Evolutionary conservation across 2,113 vertebrate species (phyloP), one percentile per base, ranked within the genome.

Genomic region (Pelecanoides urinatrix): DNA sequence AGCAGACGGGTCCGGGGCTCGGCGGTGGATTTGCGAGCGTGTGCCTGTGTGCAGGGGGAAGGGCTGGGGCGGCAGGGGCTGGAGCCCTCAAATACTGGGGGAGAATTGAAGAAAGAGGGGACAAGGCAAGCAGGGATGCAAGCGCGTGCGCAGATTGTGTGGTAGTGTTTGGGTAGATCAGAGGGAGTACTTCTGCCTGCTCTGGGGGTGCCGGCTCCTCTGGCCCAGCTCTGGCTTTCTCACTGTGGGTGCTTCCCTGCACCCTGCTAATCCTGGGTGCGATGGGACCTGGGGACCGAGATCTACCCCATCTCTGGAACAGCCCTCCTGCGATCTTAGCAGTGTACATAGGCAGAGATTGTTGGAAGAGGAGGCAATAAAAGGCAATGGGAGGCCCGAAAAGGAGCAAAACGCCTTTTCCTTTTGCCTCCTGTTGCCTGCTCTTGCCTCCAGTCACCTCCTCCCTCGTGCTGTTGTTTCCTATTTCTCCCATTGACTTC

Each of bases 311-410:
- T 11, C 38, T 45, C 25, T 38, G 34, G 32, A 34, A 40, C 42
- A 81, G 16, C 30, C 8, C 10, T 59, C 22, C 65, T 38, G 36
- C 0, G 0, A 18, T 62, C 14, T 26, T 44, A 45, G 65, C 36
- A 16, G 30, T 6, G 29, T 80, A 11, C 25, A 1, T 1, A 21
- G 52, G 58, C 45, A 42, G 36, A 84, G 63, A 79, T 59, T 25
- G 6, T 23, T 61, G 80, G 47, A 40, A 40, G 40, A 40, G 40
- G 40, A 40, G 40, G 40, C 40, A 11, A 40, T 40, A 40, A 40
- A 40, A 40, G 40, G 40, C 12, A 40, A 40, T 5, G 11, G 40
- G 40, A 40, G 40, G 40, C 40, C 40, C 40, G 12, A 40, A 40
- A 40, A 40, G 40, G 40, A 40, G 40, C 40, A 40, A 40, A 12